A percentile compares a stretch with the other conserved stretches of the same genome.
These are phyloP conservation scores for Bergia puertoricense DNA, from an alignment of 92 coral and sea anemone genomes.

Conservation along the genomic window DNA sequence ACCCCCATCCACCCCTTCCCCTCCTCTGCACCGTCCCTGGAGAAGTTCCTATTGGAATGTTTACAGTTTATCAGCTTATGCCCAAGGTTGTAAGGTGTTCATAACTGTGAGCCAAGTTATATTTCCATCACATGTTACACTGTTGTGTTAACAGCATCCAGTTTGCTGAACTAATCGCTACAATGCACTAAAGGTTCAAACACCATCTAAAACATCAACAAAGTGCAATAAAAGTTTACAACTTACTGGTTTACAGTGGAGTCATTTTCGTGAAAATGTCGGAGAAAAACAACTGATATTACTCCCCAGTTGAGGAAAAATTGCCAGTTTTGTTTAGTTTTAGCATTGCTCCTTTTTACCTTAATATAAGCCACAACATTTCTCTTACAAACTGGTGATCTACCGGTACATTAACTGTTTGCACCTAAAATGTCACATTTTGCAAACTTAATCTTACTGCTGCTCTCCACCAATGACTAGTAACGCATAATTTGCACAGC, in stretches of 20 bases:
- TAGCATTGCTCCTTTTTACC: not conserved
- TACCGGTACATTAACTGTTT: not conserved
- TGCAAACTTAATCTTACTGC: too few relatives aligned
- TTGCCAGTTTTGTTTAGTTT: not conserved
- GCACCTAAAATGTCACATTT: not conserved
- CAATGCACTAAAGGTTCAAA: not conserved
- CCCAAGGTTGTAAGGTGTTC: not conserved
- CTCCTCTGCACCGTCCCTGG: not conserved
- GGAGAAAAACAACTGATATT: not conserved
- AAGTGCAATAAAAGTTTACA: not conserved
- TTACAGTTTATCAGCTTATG: not conserved
- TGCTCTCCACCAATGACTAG: too few relatives aligned
- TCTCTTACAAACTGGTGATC: not conserved
- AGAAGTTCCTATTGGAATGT: not conserved
- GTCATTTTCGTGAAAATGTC: not conserved
- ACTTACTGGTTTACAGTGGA: not conserved
- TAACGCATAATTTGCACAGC: not conserved
- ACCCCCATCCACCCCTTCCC: not conserved
- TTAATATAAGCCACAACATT: too few relatives aligned
- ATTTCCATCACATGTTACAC: not conserved
- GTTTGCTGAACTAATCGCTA: not conserved
- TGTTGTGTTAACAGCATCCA: not conserved
- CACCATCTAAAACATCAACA: not conserved
- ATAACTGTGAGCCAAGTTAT: not conserved
- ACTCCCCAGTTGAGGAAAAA: not conserved